phyloP scores from a whole-genome alignment of 2,797 vertebrate species.

The Erithacus rubecula region DNA sequence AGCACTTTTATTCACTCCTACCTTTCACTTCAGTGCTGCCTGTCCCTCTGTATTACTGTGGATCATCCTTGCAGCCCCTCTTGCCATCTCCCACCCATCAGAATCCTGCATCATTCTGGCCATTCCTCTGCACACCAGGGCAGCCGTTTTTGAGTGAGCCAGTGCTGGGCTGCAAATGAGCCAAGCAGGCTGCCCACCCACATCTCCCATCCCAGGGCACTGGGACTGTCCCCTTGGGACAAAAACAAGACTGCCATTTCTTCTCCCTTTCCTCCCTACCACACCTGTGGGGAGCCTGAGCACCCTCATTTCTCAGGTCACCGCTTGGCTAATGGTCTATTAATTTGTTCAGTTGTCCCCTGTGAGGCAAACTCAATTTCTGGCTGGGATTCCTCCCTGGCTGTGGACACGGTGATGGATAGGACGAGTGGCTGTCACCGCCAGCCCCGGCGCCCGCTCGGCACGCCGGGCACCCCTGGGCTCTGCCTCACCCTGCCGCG shows the following conservation, averaged over 20 bases:
- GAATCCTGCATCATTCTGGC: neutral
- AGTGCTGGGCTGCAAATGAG: neutral
- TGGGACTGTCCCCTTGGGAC: neutral
- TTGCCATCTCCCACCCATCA: neutral
- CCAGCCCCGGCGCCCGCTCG: constrained; percentile 69
- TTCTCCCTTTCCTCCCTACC: constrained; percentile 9
- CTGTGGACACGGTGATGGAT: constrained; percentile 93
- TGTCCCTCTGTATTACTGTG: neutral
- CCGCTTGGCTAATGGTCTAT: constrained; percentile 98
- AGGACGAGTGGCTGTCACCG: constrained; percentile 91
- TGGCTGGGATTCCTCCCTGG: constrained; percentile 79
- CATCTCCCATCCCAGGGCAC: neutral
- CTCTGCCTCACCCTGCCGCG: neutral
- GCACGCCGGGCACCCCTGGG: constrained; percentile 59
- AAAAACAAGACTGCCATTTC: neutral
- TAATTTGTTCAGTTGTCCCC: constrained; percentile 96
- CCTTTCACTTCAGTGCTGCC: neutral
- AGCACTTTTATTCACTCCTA: neutral
- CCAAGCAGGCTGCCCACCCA: rapidly evolving
- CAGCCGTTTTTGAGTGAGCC: rapidly evolving
- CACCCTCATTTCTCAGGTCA: constrained; percentile 94
- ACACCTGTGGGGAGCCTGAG: constrained; percentile 66
- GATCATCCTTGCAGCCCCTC: neutral
- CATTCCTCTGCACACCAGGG: rapidly evolving
- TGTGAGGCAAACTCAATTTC: constrained; percentile 95